Percentiles rank a stretch among this genome's conserved stretches.
These are phyloP conservation scores for Thamnophis sirtalis DNA, from an alignment of 2,113 vertebrate genomes.

Conservation along the genomic window DNA sequence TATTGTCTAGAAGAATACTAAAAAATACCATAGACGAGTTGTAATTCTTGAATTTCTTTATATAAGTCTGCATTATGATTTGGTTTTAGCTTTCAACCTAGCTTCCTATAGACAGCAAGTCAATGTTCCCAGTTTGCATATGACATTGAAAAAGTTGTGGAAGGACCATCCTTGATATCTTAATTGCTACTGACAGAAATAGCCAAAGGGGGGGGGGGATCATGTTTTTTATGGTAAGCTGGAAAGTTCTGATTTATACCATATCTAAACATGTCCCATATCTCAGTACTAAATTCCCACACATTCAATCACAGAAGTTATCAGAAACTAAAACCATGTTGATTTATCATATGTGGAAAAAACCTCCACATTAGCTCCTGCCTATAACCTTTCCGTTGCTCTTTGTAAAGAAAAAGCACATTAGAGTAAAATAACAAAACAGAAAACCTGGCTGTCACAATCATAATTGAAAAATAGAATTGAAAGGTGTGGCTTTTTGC, in stretches of 20 bases:
- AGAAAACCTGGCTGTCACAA: neutral
- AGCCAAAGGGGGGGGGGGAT: neutral
- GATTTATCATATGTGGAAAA: neutral
- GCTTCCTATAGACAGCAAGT: neutral
- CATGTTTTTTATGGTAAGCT: neutral
- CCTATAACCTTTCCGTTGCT: neutral
- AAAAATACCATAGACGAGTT: neutral
- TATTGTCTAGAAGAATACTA: constrained; percentile 36
- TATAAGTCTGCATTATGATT: neutral
- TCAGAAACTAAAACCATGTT: neutral
- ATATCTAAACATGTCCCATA: neutral
- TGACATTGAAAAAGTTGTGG: neutral
- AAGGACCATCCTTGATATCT: neutral
- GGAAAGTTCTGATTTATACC: neutral
- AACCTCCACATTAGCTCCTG: neutral
- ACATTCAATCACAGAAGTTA: neutral
- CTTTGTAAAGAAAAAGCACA: neutral
- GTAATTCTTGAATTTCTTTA: neutral
- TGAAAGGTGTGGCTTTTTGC: neutral
- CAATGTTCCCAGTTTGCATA: neutral
- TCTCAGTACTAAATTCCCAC: neutral
- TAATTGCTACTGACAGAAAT: neutral
- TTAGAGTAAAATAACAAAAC: neutral
- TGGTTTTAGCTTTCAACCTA: neutral
- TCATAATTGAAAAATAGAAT: neutral